These are phyloP conservation scores for Chamaea fasciata DNA, from an alignment of 2,113 vertebrate species.

Conservation along the genomic window DNA sequence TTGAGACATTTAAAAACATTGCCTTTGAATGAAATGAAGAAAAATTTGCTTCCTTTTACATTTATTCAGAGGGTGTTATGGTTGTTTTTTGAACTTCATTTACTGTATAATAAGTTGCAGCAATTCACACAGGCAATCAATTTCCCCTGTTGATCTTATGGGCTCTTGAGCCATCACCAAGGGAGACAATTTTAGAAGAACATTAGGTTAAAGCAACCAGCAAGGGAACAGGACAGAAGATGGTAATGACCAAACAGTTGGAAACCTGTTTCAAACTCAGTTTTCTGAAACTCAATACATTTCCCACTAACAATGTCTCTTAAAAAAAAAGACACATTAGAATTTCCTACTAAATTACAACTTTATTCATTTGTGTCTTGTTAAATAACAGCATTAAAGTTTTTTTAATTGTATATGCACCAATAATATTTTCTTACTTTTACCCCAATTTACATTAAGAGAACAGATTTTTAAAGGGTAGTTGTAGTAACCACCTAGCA, in stretches of 20 bases:
- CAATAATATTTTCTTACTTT: neutral
- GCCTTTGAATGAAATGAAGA: neutral
- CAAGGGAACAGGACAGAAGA: neutral
- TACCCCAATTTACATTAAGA: neutral
- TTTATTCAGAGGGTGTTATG: neutral
- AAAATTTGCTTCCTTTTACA: neutral
- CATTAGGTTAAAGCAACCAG: neutral
- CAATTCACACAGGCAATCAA: neutral
- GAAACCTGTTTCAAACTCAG: neutral
- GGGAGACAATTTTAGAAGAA: neutral
- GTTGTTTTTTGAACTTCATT: neutral
- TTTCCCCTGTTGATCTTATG: neutral
- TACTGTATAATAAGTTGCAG: neutral
- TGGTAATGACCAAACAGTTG: neutral
- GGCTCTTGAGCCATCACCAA: neutral
- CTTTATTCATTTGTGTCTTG: neutral
- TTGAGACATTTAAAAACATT: neutral
- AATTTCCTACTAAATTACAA: neutral
- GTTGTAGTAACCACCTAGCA: neutral
- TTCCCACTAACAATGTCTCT: neutral
- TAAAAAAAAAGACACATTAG: neutral
- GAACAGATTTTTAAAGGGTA: neutral
- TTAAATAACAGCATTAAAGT: neutral
- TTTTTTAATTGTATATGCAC: neutral
- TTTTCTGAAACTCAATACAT: neutral